Percentiles rank a stretch among this genome's conserved stretches.
These are phyloP conservation scores for Lophura nycthemera DNA, from an alignment of 2,113 vertebrate genomes.

Conservation along the genomic window DNA sequence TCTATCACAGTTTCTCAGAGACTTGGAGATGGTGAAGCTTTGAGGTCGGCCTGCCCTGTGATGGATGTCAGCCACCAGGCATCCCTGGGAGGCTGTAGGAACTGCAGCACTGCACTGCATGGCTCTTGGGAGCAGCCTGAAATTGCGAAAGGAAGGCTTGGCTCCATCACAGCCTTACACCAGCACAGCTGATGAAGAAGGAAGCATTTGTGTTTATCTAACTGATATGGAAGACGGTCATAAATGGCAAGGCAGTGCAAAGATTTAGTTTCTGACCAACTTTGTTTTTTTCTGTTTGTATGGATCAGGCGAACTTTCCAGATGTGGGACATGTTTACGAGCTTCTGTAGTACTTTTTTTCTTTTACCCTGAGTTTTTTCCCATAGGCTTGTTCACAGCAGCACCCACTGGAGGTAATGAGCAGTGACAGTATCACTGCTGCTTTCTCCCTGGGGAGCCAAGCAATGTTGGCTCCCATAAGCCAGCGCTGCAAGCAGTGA, in stretches of 20 bases:
- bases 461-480: not conserved
- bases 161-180: not conserved
- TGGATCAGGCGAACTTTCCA: not conserved
- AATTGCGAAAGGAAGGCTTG: not conserved
- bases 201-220: not conserved
- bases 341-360: not conserved
- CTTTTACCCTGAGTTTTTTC: not conserved
- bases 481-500: not conserved
- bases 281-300: not conserved
- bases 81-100: not conserved
- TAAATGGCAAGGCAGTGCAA: not conserved
- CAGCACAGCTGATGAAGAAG: not conserved
- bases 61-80: not conserved
- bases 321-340: not conserved
- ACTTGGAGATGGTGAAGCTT: not conserved
- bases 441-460: not conserved
- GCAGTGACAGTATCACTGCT: constrained; percentile 43
- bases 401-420: constrained; percentile 61
- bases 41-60: accelerated
- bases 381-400: constrained; percentile 63
- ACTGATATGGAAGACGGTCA: accelerated
- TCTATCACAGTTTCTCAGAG: not conserved
- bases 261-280: not conserved
- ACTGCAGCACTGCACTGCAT: not conserved
- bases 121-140: not conserved